Conservation (phyloP, 1,140 invertebrate genomes). For the Laupala kohalensis region DNA sequence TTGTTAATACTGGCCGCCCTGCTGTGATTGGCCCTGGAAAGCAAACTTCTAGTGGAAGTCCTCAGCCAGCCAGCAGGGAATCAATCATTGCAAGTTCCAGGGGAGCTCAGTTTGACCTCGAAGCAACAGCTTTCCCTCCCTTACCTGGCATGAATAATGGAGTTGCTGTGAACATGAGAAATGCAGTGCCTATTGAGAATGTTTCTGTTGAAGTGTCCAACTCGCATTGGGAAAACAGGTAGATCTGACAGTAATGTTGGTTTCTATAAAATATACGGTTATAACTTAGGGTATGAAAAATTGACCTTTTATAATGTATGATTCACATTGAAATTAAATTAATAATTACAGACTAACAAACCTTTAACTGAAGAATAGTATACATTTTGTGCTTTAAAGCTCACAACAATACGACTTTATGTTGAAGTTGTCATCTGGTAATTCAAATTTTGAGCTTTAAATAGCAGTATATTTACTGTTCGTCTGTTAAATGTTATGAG, state of each 20-base stretch:
- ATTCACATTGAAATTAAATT: too few relatives aligned
- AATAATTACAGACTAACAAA: too few relatives aligned
- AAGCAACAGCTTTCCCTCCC: slow-evolving; percentile 68
- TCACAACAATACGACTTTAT: too few relatives aligned
- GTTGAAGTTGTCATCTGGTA: too few relatives aligned
- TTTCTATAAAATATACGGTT: too few relatives aligned
- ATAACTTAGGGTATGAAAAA: too few relatives aligned
- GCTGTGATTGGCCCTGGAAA: slow-evolving; percentile 1
- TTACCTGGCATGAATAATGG: slow-evolving; percentile 44
- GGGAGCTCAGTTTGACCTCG: slow-evolving; percentile 53
- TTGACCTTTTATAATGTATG: too few relatives aligned
- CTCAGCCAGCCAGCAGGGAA: slow-evolving; percentile 11
- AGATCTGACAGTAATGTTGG: background rate
- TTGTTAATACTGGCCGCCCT: background rate
- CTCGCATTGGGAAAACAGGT: slow-evolving; percentile 18
- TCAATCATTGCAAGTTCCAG: background rate
- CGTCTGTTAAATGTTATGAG: too few relatives aligned
- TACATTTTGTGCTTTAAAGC: too few relatives aligned
- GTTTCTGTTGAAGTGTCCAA: slow-evolving; percentile 3
- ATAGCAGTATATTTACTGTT: too few relatives aligned
- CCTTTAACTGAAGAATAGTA: too few relatives aligned
- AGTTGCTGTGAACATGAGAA: slow-evolving; percentile 16
- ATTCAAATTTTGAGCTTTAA: too few relatives aligned
- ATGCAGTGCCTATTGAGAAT: slow-evolving; percentile 9
- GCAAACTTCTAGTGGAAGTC: slow-evolving; percentile 9